Evolutionary conservation across 2,113 vertebrate genomes (phyloP), one percentile per base, ranked within the genome.

Genomic region (Pomatorhinus ruficollis): DNA sequence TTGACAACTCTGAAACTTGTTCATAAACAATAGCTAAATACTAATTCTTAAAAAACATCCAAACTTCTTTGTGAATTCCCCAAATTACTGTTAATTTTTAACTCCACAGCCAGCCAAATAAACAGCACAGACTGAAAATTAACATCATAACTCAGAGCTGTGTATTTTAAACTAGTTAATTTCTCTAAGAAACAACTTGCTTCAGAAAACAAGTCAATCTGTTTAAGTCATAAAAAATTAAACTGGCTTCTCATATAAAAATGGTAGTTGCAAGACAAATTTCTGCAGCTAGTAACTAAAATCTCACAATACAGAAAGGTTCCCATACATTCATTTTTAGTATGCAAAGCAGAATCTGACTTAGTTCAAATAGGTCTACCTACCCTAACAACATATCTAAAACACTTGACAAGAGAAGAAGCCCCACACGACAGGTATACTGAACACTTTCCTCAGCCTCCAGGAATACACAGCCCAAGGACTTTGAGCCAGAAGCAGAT

Each of bases 331-430:
- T 12, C 6, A 30, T 56, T 80, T 81, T 64, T 49, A 74, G 19
- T 31, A 45, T 22, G 21, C 11, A 63, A 78, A 82, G 50, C 19
- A 82, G 47, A 85, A 65, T 18, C 8, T 53, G 19, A 82, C 22
- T 61, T 12, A 2, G 11, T 63, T 75, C 12, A 82, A 57, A 57
- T 2, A 56, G 60, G 11, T 39, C 33, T 37, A 16, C 21, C n/a
- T 31, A 72, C 11, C 14, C 12, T 10, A 61, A 53, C 10, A 93
- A 83, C 4, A 1, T 25, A 45, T 6, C 25, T 35, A 64, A 60
- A 68, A 18, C 17, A 56, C 12, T 17, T 0, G 0, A 18, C 30
- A 54, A 57, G 11, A 56, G 23, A 81, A 68, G 31, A 4, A 81
- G 39, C 20, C 23, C 9, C 76, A 13, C 56, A 79, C 45, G 35